phyloP scores from a whole-genome alignment of 2,113 vertebrate genomes.

The Scartelaos histophorus region DNA sequence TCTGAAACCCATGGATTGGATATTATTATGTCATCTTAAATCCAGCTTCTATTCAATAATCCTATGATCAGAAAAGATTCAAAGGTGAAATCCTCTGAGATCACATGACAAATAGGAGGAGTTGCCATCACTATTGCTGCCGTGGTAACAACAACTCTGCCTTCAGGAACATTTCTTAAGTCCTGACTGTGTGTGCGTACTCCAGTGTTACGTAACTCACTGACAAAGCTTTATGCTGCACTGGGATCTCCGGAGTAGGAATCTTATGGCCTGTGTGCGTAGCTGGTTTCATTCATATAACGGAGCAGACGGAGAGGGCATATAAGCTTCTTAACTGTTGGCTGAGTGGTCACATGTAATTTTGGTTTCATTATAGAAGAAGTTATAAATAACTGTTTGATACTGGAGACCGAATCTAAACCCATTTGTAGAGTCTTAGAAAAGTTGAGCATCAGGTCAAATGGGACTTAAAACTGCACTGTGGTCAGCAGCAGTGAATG shows the following conservation, averaged over 20 bases:
- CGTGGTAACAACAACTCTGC: slow-evolving; percentile 11
- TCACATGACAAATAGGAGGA: slow-evolving; percentile 2
- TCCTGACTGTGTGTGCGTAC: slow-evolving; percentile 3
- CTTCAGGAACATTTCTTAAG: slow-evolving; percentile 12
- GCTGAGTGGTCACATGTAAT: slow-evolving; percentile 60
- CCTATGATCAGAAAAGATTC: slow-evolving; percentile 8
- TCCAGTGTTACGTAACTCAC: slow-evolving; percentile 50
- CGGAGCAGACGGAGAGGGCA: slow-evolving; percentile 45
- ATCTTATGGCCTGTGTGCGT: slow-evolving; percentile 4
- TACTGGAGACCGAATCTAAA: slow-evolving; percentile 6
- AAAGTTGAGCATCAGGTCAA: slow-evolving; percentile 11
- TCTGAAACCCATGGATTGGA: too few relatives aligned
- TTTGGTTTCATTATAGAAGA: slow-evolving; percentile 16
- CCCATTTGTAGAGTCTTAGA: not conserved
- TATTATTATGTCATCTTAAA: not conserved
- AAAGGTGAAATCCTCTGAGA: slow-evolving; percentile 10
- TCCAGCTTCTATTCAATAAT: not conserved
- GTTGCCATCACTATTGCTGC: slow-evolving; percentile 16
- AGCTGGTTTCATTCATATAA: slow-evolving; percentile 46
- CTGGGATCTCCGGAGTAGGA: slow-evolving; percentile 30
- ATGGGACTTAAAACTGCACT: slow-evolving; percentile 12
- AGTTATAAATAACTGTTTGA: slow-evolving; percentile 14
- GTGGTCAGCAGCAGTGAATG: slow-evolving; percentile 20
- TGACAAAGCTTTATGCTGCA: slow-evolving; percentile 35
- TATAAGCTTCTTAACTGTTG: slow-evolving; percentile 67